A percentile compares a stretch with the other conserved stretches of the same genome.
phyloP scores from a whole-genome alignment of 2,888 invertebrate genomes.

The Sisyra nigra region DNA sequence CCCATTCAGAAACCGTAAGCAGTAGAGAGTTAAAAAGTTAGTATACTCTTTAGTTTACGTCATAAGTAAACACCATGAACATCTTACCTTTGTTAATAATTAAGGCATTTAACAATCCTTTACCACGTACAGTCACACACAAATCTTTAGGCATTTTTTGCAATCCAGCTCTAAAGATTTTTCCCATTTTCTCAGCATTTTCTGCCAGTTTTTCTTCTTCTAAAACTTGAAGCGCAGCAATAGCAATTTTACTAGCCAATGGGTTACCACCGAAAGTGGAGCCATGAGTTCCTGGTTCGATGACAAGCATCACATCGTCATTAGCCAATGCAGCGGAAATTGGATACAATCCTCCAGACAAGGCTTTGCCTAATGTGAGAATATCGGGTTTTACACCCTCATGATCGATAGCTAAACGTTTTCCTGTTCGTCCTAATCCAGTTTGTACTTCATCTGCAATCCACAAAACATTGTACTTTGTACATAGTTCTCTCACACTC shows the following conservation, averaged over 20 bases:
- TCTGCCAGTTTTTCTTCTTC: slow-evolving; percentile 60
- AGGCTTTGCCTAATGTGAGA: slow-evolving; percentile 61
- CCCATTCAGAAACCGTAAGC: no score
- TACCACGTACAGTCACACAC: slow-evolving; percentile 50
- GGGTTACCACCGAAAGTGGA: slow-evolving; percentile 80
- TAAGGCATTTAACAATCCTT: slow-evolving; percentile 62
- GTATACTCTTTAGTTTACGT: no score
- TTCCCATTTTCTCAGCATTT: slow-evolving; percentile 54
- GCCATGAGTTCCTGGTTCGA: slow-evolving; percentile 61
- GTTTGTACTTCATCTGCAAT: slow-evolving; percentile 79
- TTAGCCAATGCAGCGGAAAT: slow-evolving; percentile 53
- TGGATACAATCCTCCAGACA: slow-evolving; percentile 70
- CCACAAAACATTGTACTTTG: slow-evolving; percentile 62
- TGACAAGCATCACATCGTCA: slow-evolving; percentile 53
- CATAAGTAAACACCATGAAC: no score
- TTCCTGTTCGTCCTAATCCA: slow-evolving; percentile 69
- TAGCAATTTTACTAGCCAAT: slow-evolving; percentile 55
- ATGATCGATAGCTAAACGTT: slow-evolving; percentile 53
- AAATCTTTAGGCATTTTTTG: slow-evolving; percentile 42
- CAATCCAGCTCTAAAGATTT: slow-evolving; percentile 44
- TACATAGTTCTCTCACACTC: slow-evolving; percentile 53
- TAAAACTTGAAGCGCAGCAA: slow-evolving; percentile 54
- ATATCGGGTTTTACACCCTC: slow-evolving; percentile 62
- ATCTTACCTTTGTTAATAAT: slow-evolving; percentile 49
- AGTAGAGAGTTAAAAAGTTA: no score